Base-by-base conservation (phyloP, 2,797 vertebrate species). In the Platyrinchus mystaceus region DNA sequence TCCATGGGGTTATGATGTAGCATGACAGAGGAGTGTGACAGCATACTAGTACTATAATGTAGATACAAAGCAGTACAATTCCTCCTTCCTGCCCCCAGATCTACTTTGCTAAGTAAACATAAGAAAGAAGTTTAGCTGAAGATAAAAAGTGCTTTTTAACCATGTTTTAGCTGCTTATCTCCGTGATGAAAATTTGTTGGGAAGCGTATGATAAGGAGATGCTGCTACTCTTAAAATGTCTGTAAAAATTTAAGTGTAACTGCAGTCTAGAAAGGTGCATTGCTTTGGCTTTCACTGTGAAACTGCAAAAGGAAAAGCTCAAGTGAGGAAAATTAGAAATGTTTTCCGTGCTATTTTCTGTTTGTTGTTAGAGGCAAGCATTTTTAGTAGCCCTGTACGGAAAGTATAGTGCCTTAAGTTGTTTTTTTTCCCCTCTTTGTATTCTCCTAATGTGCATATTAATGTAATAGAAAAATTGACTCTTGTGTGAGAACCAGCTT, bases 51-150 rank as follows among this genome's bases (percentile, higher is more conserved):
- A 41, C 56, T 79, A 34, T 64, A 83, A 55, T 49, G 52, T 74
- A 71, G 56, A 52, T 50, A 68, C 14, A 60, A 71, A 80, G 47
- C 74, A 87, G 59, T 39, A 46, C 32, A 87, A 41, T 86, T 91
- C n/a, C 34, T 80, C 21, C 32, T 93, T 3, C 2, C 47, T 87
- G 28, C 44, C 52, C 47, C 22, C 49, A 69, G 60, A 58, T 58
- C 63, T 85, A 63, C 64, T 94, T 80, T 87, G 81, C 63, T 49
- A 91, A 89, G 56, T 94, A 84, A 94, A 90, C 52, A 47, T 53
- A 62, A 69, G 49, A 73, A 89, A 80, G 46, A 70, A 59, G 30
- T 89, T 87, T 55, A 81, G 60, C 67, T 73, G 56, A 86, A 88
- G 63, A 75, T 71, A 77, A 73, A 86, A 92, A 49, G 5, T 91